phyloP scores from a whole-genome alignment of 2,113 vertebrate species.

The Oryzias javanicus region DNA sequence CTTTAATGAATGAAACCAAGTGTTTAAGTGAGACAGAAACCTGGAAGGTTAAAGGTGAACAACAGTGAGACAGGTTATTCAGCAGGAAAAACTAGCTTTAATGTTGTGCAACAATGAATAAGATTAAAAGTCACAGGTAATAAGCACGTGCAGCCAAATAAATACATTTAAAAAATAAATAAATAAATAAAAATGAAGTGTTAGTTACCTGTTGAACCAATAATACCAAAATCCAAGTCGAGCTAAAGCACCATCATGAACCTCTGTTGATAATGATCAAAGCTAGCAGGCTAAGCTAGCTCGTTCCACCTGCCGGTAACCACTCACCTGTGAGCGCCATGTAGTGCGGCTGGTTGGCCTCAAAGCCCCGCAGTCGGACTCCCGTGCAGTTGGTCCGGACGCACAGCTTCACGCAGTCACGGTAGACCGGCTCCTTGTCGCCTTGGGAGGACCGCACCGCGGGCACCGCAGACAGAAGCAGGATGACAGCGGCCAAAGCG shows the following conservation, averaged over 20 bases:
- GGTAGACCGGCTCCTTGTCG: slow-evolving; percentile 93
- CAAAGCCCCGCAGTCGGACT: slow-evolving; percentile 82
- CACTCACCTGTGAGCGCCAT: slow-evolving; percentile 85
- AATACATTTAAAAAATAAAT: too few relatives aligned
- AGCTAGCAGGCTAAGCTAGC: slow-evolving; percentile 37
- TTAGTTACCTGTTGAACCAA: neutral
- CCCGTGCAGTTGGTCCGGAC: slow-evolving; percentile 92
- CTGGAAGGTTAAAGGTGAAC: too few relatives aligned
- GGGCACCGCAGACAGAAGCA: slow-evolving; percentile 53
- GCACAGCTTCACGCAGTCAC: slow-evolving; percentile 87
- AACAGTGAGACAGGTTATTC: slow-evolving; percentile 1
- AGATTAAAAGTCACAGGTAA: too few relatives aligned
- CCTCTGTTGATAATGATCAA: neutral
- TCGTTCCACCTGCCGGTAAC: slow-evolving; percentile 14
- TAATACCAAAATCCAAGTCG: neutral
- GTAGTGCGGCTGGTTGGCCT: slow-evolving; percentile 89
- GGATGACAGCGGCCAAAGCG: slow-evolving; percentile 55
- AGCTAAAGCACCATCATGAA: neutral
- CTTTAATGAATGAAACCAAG: too few relatives aligned
- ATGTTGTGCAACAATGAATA: too few relatives aligned
- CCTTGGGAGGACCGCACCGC: slow-evolving; percentile 82
- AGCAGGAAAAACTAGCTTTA: slow-evolving; percentile 46
- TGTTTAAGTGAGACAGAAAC: too few relatives aligned
- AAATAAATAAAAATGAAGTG: neutral
- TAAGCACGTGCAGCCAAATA: too few relatives aligned